Base-by-base conservation (phyloP, 2,113 vertebrate species). In the Thomomys bottae region DNA sequence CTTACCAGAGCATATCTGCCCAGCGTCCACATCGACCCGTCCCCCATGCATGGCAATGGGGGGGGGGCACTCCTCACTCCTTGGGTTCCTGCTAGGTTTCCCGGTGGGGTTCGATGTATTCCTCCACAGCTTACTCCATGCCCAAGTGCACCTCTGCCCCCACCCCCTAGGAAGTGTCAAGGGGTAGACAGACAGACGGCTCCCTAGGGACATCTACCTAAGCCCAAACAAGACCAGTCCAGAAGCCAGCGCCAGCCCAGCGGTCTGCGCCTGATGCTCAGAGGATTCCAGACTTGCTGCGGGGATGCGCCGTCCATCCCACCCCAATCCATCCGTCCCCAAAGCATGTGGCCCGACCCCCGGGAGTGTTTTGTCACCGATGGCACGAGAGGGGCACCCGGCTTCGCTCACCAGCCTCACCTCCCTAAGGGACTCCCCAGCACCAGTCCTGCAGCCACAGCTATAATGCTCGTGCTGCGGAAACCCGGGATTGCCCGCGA, bases 351-450 rank as follows among this genome's bases (percentile, higher is more conserved):
- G 42, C 21, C 94, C 38, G 42, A 70, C 85, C 26, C 67, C 80
- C 76, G 54, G 86, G 49, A 76, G 83, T 76, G 77, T 91, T 77
- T 45, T 24, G 14, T 34, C 76, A 66, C 21, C 10, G 64, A 11
- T 49, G 80, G 83, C 67, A 49, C 7, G 1, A 64, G 76, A n/a
- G 59, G 57, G 49, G 77, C 80, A 92, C 82, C 78, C 12, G 26
- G 82, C 79, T 83, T 96, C 59, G 23, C 88, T 86, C 81, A 92
- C 91, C 92, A 71, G 71, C 70, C 94, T 85, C 94, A 77, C 68
- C 73, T 92, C 96, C 88, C 80, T 59, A 90, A 54, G 94, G 88
- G 94, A 94, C 84, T 96, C 86, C 80, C 84, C 94, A 92, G 63
- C 26, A 79, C 88, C 76, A 70, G 61, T 94, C 92, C 93, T 42